Evolutionary conservation across 2,113 vertebrate genomes (phyloP).

Genomic region (Romanogobio albipinnatus): DNA sequence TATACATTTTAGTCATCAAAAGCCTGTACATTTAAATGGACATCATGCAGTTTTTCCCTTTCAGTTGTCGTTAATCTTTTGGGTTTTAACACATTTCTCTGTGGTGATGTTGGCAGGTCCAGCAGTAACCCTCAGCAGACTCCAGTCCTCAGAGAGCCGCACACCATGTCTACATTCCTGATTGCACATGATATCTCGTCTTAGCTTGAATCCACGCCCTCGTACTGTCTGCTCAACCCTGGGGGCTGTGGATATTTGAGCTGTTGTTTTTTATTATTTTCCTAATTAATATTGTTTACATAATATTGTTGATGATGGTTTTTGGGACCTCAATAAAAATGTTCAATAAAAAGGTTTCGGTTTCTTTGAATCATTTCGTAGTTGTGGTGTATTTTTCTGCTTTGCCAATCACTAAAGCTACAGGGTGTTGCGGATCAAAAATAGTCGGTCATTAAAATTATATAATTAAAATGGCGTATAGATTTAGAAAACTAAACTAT

Average conservation of each 20-base stretch:
- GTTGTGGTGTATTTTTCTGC: neutral
- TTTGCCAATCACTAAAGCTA: neutral
- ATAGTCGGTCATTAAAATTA: too few species aligned
- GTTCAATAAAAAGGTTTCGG: slow-evolving; percentile 55
- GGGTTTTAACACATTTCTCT: neutral
- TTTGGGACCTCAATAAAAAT: slow-evolving; percentile 82
- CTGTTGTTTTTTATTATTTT: slow-evolving; percentile 74
- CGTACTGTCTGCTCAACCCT: slow-evolving; percentile 64
- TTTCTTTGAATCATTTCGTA: slow-evolving; percentile 32
- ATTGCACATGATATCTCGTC: slow-evolving; percentile 70
- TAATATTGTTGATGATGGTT: slow-evolving; percentile 82
- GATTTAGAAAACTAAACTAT: too few species aligned
- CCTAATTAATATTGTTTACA: slow-evolving; percentile 83
- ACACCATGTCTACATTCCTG: slow-evolving; percentile 78
- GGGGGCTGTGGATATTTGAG: slow-evolving; percentile 75
- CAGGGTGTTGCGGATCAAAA: too few species aligned
- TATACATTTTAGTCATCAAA: neutral
- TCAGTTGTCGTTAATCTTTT: neutral
- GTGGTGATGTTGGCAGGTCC: slow-evolving; percentile 37
- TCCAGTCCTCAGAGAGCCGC: slow-evolving; percentile 50
- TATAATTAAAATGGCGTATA: too few species aligned
- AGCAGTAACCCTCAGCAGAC: slow-evolving; percentile 71
- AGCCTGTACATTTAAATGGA: too few species aligned
- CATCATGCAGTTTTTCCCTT: neutral
- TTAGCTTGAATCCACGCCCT: slow-evolving; percentile 73